Conservation (phyloP, 2,113 vertebrate species). For the Taxidea taxus region DNA sequence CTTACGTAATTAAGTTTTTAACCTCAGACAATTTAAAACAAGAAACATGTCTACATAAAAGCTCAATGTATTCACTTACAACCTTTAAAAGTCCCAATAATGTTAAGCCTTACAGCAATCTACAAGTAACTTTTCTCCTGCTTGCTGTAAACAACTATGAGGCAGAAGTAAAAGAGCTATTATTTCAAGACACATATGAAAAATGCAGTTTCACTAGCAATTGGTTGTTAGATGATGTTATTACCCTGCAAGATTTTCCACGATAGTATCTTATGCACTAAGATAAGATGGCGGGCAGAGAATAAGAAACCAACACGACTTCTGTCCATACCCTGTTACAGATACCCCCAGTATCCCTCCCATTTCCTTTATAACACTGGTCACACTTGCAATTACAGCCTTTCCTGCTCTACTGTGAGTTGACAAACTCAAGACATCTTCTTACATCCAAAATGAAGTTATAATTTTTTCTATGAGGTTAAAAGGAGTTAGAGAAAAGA, state of each 20-base stretch:
- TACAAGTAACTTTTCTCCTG: neutral
- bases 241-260: neutral
- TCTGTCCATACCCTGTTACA: neutral
- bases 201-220: neutral
- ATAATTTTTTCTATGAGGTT: neutral
- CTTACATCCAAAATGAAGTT: neutral
- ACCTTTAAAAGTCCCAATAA: conserved; percentile 5
- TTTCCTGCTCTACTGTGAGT: neutral
- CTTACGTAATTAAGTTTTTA: conserved; percentile 16
- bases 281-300: too few relatives aligned
- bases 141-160: conserved; percentile 18
- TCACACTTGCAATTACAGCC: neutral
- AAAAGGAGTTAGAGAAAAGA: neutral
- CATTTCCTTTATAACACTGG: neutral
- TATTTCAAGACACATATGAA: neutral
- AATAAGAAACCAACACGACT: neutral
- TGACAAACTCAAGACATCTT: neutral
- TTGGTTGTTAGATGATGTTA: neutral
- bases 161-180: neutral
- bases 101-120: neutral
- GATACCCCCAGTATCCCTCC: neutral
- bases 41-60: conserved; percentile 21
- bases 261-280: neutral
- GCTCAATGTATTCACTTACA: neutral
- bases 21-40: conserved; percentile 39